These are phyloP conservation scores for Pygmarrhopalites habei DNA, from an alignment of 1,140 invertebrate species.

Conservation along the genomic window DNA sequence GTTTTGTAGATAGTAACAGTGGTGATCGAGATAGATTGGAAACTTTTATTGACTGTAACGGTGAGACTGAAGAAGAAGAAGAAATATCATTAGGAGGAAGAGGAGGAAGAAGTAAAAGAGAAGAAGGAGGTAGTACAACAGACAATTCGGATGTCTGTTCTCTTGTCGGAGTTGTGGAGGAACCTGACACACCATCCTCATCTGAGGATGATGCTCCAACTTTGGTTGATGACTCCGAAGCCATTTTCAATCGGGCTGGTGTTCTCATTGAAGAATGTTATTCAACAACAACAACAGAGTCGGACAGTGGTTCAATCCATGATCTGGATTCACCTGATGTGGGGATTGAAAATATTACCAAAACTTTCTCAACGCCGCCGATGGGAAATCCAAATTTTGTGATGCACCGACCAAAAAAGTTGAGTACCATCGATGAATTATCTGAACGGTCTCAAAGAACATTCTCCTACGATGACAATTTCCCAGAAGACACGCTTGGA, in stretches of 20 bases:
- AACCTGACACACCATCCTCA: constrained; percentile 33
- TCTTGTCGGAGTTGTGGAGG: constrained; percentile 29
- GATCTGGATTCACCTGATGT: constrained; percentile 5
- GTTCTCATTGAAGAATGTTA: constrained; percentile 32
- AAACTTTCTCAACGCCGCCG: constrained; percentile 2
- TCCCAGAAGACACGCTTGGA: constrained; percentile 1
- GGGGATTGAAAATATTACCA: constrained; percentile 1
- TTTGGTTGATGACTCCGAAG: constrained; percentile 22
- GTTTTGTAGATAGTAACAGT: no score
- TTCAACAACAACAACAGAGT: constrained; percentile 13
- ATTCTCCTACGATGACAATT: constrained; percentile 1
- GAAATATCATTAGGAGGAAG: constrained; percentile 20
- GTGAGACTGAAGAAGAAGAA: constrained; percentile 5
- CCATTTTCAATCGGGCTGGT: background rate
- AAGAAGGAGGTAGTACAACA: no score
- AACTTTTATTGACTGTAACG: background rate
- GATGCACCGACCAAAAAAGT: constrained; percentile 16
- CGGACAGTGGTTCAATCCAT: constrained; percentile 2
- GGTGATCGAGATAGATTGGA: background rate
- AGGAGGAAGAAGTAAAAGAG: constrained; percentile 39
- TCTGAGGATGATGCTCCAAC: constrained; percentile 26
- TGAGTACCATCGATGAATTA: constrained; percentile 37
- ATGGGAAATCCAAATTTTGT: background rate
- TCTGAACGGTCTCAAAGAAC: constrained; percentile 19
- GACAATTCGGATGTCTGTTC: constrained; percentile 28